A percentile compares a stretch with the other conserved stretches of the same genome.
Evolutionary conservation across 2,888 invertebrate species (phyloP).

Genomic region (Microchrysa polita): DNA sequence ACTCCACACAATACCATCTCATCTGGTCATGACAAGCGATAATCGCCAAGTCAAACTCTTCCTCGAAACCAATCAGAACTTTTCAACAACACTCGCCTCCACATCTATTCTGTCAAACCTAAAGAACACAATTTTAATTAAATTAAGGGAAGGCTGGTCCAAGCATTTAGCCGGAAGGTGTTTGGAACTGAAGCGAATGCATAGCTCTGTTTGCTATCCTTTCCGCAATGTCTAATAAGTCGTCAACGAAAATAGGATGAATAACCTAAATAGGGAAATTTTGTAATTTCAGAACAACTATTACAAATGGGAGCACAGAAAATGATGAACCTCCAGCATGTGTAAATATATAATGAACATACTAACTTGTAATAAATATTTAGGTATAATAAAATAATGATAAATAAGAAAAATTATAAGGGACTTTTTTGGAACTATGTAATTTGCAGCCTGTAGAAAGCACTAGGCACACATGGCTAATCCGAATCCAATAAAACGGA

Average conservation of each 20-base stretch:
- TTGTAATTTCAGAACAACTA: too few relatives aligned
- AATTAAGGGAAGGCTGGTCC: conserved; percentile 31
- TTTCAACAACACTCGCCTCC: conserved; percentile 33
- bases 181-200: not conserved
- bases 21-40: conserved; percentile 36
- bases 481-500: too few relatives aligned
- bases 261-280: not conserved
- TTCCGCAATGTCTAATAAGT: conserved; percentile 15
- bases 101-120: not conserved
- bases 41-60: conserved; percentile 34
- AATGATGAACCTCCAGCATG: too few relatives aligned
- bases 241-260: conserved; percentile 13
- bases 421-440: too few relatives aligned
- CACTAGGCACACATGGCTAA: too few relatives aligned
- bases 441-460: too few relatives aligned
- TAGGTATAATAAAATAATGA: too few relatives aligned
- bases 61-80: conserved; percentile 43
- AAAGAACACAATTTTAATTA: conserved; percentile 43
- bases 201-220: conserved; percentile 2
- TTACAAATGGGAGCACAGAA: too few relatives aligned
- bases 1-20: not conserved
- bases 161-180: conserved; percentile 2
- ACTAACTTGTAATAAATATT: too few relatives aligned
- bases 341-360: too few relatives aligned
- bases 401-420: too few relatives aligned